Conservation (phyloP, 2,888 invertebrate genomes). For the Spicauda simplicius region DNA sequence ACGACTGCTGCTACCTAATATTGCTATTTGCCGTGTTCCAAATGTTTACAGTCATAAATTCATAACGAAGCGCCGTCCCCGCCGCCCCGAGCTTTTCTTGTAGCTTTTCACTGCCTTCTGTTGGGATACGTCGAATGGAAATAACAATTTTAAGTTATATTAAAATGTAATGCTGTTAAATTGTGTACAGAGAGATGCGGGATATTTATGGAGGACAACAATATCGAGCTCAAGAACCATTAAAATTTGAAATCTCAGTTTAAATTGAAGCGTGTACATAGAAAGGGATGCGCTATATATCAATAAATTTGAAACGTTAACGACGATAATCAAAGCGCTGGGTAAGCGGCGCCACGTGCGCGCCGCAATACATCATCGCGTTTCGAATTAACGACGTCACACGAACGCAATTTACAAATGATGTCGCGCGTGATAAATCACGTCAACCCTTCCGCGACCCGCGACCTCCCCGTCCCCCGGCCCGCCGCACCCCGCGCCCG, state of each 20-base stretch:
- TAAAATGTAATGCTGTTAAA: background rate
- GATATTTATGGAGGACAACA: background rate
- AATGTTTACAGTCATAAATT: slow-evolving; percentile 48
- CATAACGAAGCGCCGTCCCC: slow-evolving; percentile 43
- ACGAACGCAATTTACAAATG: slow-evolving; percentile 57
- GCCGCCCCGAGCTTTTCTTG: slow-evolving; percentile 31
- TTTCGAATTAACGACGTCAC: slow-evolving; percentile 70
- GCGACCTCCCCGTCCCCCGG: slow-evolving; percentile 36
- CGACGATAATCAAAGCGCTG: slow-evolving; percentile 18
- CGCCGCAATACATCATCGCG: slow-evolving; percentile 62
- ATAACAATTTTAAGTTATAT: background rate
- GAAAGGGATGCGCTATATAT: slow-evolving; percentile 22
- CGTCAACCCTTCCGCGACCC: slow-evolving; percentile 46
- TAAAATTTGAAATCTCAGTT: slow-evolving; percentile 22
- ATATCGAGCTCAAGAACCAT: background rate
- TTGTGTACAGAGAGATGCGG: background rate
- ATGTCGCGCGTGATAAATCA: slow-evolving; percentile 58
- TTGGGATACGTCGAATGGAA: background rate
- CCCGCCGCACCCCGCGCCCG: slow-evolving; percentile 42
- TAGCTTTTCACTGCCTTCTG: slow-evolving; percentile 7
- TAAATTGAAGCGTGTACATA: slow-evolving; percentile 26
- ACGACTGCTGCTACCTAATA: slow-evolving; percentile 43
- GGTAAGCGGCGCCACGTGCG: slow-evolving; percentile 44
- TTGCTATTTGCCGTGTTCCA: slow-evolving; percentile 43
- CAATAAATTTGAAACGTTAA: slow-evolving; percentile 28